These are phyloP conservation scores for Anthrax anthrax DNA, from an alignment of 2,888 invertebrate genomes.

Conservation along the genomic window DNA sequence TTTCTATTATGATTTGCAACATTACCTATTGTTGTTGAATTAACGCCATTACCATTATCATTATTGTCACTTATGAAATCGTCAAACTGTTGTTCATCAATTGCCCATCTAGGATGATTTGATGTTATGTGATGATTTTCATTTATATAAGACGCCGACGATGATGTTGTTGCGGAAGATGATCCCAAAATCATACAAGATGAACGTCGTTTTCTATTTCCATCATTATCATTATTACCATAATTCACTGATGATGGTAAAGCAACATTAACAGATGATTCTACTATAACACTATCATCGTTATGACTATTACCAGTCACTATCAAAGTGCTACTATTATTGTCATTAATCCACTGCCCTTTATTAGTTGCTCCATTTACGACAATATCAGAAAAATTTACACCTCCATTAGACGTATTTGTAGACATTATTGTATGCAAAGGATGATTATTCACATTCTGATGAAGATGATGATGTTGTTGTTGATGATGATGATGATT, in stretches of 20 bases:
- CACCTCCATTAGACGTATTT: too few species aligned
- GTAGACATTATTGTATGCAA: too few species aligned
- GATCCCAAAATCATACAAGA: constrained; percentile 11
- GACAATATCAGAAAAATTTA: neutral
- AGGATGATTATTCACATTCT: neutral
- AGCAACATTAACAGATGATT: too few species aligned
- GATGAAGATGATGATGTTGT: neutral
- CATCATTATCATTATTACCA: too few species aligned
- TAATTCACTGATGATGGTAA: constrained; percentile 13
- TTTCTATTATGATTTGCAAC: constrained; percentile 10
- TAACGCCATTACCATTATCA: neutral
- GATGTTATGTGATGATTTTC: constrained; percentile 9
- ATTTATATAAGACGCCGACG: constrained; percentile 7
- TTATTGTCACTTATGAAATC: constrained; percentile 2
- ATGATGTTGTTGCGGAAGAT: constrained; percentile 7
- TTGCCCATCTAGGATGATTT: constrained; percentile 9
- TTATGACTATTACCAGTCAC: too few species aligned
- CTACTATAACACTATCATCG: too few species aligned
- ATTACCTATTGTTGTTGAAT: neutral
- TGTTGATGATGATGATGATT: neutral
- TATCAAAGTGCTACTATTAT: too few species aligned
- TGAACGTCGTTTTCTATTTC: too few species aligned
- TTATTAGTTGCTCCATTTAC: constrained; percentile 12
- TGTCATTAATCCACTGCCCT: constrained; percentile 11
- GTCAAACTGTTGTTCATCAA: constrained; percentile 6